Conservation (phyloP, 2,797 vertebrate species). For the Coilia nasus region DNA sequence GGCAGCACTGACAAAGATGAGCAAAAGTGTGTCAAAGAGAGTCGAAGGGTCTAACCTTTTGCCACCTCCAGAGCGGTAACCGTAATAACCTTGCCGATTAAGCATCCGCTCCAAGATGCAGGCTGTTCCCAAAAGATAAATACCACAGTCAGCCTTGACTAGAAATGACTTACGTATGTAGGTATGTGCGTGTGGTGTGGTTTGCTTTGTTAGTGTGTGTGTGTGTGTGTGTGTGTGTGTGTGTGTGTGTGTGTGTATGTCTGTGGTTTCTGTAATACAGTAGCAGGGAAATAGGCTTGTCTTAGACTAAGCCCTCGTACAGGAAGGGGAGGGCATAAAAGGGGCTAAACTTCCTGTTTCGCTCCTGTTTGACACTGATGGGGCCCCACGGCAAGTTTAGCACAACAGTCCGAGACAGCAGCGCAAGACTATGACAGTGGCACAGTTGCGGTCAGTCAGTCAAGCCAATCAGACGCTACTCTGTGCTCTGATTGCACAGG, state of each 20-base stretch:
- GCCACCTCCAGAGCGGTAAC: background rate
- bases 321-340: background rate
- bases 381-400: background rate
- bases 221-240: constrained; percentile 14
- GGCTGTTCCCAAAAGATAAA: background rate
- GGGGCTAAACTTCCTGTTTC: background rate
- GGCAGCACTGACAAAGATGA: background rate
- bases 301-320: background rate
- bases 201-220: background rate
- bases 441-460: background rate
- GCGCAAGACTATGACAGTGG: no score
- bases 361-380: background rate
- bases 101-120: background rate
- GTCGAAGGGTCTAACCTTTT: background rate
- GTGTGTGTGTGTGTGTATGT: constrained; percentile 15
- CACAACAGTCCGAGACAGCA: background rate
- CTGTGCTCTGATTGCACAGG: no score
- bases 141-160: constrained; percentile 42
- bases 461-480: background rate
- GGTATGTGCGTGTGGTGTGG: background rate
- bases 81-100: background rate
- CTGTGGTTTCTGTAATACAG: constrained; percentile 50
- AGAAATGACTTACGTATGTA: constrained; percentile 47
- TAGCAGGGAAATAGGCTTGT: background rate
- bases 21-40: background rate